Evolutionary conservation across 2,113 vertebrate species (phyloP).

Genomic region (Porphyrio hochstetteri): DNA sequence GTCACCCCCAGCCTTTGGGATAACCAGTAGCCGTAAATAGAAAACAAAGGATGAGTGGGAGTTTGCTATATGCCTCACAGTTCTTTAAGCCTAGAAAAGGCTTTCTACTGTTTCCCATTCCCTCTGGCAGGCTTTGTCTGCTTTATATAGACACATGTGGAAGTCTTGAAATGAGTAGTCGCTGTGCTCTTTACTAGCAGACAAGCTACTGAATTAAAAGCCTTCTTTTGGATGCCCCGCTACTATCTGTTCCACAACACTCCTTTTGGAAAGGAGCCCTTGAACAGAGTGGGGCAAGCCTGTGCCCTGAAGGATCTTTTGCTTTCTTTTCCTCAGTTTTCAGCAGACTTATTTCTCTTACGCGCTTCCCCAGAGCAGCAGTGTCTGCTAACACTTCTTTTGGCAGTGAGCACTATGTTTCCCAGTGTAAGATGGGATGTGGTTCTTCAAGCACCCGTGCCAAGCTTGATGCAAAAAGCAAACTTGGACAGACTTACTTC

Average conservation of each 20-base stretch:
- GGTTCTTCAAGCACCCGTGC: neutral
- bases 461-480: neutral
- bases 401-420: neutral
- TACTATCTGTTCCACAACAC: neutral
- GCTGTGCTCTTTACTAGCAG: neutral
- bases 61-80: neutral
- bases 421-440: neutral
- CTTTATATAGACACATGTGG: neutral
- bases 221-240: neutral
- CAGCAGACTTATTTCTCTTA: neutral
- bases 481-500: neutral
- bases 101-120: neutral
- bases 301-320: neutral
- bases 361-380: neutral
- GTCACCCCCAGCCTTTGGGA: neutral
- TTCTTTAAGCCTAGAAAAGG: neutral
- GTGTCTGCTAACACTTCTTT: neutral
- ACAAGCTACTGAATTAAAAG: neutral
- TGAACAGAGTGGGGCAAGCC: neutral
- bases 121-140: neutral
- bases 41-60: neutral
- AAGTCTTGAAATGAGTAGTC: neutral
- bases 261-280: neutral
- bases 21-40: neutral
- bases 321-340: neutral